These are phyloP conservation scores for Oryzias woworae DNA, from an alignment of 2,113 vertebrate species.

Conservation along the genomic window DNA sequence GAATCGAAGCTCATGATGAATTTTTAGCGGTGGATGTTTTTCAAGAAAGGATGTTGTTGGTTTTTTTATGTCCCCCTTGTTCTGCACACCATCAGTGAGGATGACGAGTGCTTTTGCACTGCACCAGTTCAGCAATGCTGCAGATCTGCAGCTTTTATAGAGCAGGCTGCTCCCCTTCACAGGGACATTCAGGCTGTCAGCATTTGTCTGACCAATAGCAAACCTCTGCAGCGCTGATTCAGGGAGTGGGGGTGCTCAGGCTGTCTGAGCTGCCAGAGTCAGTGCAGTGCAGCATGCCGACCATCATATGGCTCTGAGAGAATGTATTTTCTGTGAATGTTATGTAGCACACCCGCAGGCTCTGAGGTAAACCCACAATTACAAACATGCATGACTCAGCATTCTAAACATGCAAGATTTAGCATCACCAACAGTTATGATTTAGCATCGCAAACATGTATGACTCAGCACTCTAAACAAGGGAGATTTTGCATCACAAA, in stretches of 20 bases:
- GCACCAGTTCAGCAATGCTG: constrained; percentile 82
- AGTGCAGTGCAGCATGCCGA: constrained; percentile 32
- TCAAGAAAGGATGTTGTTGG: constrained; percentile 62
- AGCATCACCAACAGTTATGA: no score
- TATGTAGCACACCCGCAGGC: no score
- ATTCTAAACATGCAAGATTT: no score
- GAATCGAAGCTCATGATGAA: constrained; percentile 78
- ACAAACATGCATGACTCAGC: no score
- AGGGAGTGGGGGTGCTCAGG: constrained; percentile 50
- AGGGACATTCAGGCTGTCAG: constrained; percentile 60
- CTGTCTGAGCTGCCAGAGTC: constrained; percentile 25
- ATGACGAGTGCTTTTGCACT: constrained; percentile 76
- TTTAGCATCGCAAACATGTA: no score
- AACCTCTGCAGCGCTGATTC: constrained; percentile 62
- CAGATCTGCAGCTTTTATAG: constrained; percentile 77
- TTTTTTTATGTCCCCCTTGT: constrained; percentile 82
- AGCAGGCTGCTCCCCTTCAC: constrained; percentile 29
- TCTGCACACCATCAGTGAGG: constrained; percentile 80
- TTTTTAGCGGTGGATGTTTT: constrained; percentile 60
- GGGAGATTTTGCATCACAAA: no score
- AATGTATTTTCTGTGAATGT: no score
- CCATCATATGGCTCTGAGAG: constrained; percentile 2
- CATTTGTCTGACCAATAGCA: constrained; percentile 72
- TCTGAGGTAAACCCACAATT: no score
- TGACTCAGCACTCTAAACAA: no score